Evolutionary conservation across 2,797 vertebrate genomes (phyloP).

Genomic region (Peromyscus eremicus): DNA sequence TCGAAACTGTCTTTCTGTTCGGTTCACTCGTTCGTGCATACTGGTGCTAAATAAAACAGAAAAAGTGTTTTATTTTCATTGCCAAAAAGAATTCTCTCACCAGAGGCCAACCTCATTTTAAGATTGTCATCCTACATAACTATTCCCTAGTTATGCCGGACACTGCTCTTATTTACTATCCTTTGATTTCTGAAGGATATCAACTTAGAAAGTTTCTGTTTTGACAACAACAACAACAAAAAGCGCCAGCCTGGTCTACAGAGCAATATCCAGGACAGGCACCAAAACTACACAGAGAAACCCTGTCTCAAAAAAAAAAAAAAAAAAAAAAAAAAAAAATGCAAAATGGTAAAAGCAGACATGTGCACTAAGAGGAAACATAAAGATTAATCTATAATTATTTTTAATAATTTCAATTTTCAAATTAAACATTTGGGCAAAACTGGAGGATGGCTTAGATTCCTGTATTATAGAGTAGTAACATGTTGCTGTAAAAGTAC

Average conservation of each 20-base stretch:
- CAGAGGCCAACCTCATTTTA: slow-evolving; percentile 65
- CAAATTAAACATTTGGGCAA: slow-evolving; percentile 60
- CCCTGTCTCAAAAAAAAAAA: too few relatives aligned
- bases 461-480: slow-evolving; percentile 45
- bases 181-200: not conserved
- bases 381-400: not conserved
- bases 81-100: slow-evolving; percentile 61
- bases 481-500: slow-evolving; percentile 32
- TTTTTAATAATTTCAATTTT: slow-evolving; percentile 64
- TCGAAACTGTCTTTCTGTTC: slow-evolving; percentile 95
- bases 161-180: slow-evolving; percentile 1
- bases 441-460: slow-evolving; percentile 6
- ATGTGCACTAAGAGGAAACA: not conserved
- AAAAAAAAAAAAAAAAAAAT: too few relatives aligned
- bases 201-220: slow-evolving; percentile 8
- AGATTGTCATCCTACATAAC: slow-evolving; percentile 45
- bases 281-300: too few relatives aligned
- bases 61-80: slow-evolving; percentile 78
- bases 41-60: slow-evolving; percentile 92
- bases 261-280: too few relatives aligned
- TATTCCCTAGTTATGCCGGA: not conserved
- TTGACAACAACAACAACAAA: too few relatives aligned
- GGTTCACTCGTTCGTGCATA: slow-evolving; percentile 96
- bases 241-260: too few relatives aligned
- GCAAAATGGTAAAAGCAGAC: slow-evolving; percentile 47